phyloP scores from a whole-genome alignment of 2,113 vertebrate species.

The human (Homo sapiens) region GRCh38 chr2:235262001-235262500 shows the following conservation, averaged over 20 bases:
- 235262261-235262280: neutral
- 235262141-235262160: accelerated
- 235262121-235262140: accelerated
- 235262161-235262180: accelerated
- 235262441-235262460: neutral
- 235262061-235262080: accelerated
- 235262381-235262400: neutral
- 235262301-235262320: accelerated
- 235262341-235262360: neutral
- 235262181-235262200: neutral
- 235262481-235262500: neutral
- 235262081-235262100: neutral
- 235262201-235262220: neutral
- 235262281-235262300: neutral
- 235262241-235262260: neutral
- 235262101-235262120: accelerated
- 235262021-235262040: accelerated
- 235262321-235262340: neutral
- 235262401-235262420: neutral
- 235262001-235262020: accelerated
- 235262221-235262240: neutral
- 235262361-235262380: accelerated
- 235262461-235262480: neutral
- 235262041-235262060: neutral
- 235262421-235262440: accelerated